These are phyloP conservation scores for Phrynocephalus guinanensis DNA, from an alignment of 2,797 vertebrate species.

Conservation along the genomic window DNA sequence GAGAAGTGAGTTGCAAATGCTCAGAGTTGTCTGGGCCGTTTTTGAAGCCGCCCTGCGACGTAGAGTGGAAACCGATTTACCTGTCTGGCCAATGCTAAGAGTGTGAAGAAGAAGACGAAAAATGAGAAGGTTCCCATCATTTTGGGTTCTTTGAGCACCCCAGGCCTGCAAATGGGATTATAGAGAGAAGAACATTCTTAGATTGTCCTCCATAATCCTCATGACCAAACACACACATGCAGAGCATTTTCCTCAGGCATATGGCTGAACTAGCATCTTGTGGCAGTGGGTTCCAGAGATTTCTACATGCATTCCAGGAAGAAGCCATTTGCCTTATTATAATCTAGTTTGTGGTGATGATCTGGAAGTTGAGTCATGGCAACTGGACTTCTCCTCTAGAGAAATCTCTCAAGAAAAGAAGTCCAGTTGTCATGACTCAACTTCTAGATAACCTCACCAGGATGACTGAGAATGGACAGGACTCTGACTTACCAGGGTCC, in stretches of 20 bases:
- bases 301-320: neutral
- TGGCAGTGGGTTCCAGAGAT: neutral
- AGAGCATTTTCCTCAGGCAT: neutral
- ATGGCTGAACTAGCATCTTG: neutral
- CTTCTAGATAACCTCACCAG: no score
- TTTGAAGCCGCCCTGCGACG: no score
- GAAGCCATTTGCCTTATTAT: neutral
- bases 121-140: constrained; percentile 89
- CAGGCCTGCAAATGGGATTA: constrained; percentile 73
- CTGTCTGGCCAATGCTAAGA: constrained; percentile 87
- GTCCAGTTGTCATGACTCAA: no score
- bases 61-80: constrained; percentile 65
- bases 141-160: constrained; percentile 88
- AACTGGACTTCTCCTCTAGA: no score
- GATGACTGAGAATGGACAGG: no score
- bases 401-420: no score
- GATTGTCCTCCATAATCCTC: neutral
- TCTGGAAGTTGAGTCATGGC: no score
- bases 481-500: no score
- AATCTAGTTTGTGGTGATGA: neutral
- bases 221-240: neutral
- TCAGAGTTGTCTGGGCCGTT: no score
- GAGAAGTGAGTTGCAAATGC: neutral
- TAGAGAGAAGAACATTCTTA: neutral
- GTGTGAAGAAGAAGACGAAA: constrained; percentile 87